Conservation (phyloP, 1,140 invertebrate genomes). For the Pseudobourletiella spinata region DNA sequence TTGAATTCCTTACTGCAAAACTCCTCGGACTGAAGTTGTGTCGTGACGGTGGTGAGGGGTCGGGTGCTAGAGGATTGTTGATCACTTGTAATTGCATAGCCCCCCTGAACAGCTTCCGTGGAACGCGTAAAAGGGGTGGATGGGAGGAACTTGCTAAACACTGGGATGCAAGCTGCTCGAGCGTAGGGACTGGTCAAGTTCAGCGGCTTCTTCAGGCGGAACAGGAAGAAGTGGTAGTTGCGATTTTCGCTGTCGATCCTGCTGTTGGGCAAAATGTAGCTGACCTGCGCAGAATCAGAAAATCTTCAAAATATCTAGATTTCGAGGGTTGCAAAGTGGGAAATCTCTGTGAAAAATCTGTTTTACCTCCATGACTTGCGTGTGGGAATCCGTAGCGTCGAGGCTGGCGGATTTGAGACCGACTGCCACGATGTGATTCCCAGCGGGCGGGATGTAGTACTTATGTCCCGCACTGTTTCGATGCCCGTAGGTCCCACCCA, state of each 20-base stretch:
- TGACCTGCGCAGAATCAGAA: no score
- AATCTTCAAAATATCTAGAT: no score
- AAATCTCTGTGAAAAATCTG: no score
- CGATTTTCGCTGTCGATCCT: background rate
- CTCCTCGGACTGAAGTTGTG: background rate
- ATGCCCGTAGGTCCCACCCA: no score
- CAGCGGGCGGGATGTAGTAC: no score
- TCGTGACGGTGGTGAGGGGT: background rate
- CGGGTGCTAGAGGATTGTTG: background rate
- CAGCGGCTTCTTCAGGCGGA: constrained; percentile 6
- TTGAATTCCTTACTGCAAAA: background rate
- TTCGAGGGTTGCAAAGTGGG: no score
- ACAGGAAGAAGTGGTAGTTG: constrained; percentile 2
- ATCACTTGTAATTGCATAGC: background rate
- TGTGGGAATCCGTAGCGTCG: no score
- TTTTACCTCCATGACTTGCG: no score
- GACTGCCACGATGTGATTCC: no score
- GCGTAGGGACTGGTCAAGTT: constrained; percentile 3
- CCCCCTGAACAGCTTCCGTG: background rate
- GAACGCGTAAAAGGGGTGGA: background rate
- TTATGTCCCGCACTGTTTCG: no score
- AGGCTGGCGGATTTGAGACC: no score
- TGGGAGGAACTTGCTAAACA: background rate
- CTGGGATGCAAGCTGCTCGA: background rate
- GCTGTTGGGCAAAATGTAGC: constrained; percentile 6